phyloP scores from a whole-genome alignment of 2,888 invertebrate species.

The Formica aserva region DNA sequence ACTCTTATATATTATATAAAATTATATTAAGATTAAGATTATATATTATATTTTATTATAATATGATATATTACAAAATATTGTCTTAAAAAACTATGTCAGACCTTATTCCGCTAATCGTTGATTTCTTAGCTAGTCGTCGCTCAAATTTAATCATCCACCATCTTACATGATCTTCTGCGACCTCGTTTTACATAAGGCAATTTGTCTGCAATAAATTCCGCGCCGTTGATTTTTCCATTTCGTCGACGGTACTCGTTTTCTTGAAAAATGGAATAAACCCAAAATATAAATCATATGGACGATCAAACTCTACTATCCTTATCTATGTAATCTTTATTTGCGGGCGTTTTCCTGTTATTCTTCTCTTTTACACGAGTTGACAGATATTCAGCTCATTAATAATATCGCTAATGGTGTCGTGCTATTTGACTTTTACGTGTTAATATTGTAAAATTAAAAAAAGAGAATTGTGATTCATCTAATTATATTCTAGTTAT shows the following conservation, averaged over 20 bases:
- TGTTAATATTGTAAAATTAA: neutral
- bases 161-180: constrained; percentile 14
- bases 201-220: constrained; percentile 46
- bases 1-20: neutral
- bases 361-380: neutral
- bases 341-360: neutral
- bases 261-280: constrained; percentile 12
- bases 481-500: neutral
- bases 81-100: neutral
- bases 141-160: constrained; percentile 38
- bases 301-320: constrained; percentile 18
- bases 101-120: constrained; percentile 10
- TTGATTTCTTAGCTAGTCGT: constrained; percentile 32
- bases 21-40: no score
- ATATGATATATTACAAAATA: neutral
- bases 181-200: constrained; percentile 13
- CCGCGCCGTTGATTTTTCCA: constrained; percentile 35
- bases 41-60: neutral
- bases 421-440: neutral
- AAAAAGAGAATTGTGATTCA: neutral
- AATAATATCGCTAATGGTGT: neutral
- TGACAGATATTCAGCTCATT: constrained; percentile 15
- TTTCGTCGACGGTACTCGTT: constrained; percentile 24
- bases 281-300: neutral
- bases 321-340: neutral